Evolutionary conservation across 2,888 invertebrate species (phyloP), one percentile per base, ranked within the genome.

Genomic region (Drosophila meridiana): DNA sequence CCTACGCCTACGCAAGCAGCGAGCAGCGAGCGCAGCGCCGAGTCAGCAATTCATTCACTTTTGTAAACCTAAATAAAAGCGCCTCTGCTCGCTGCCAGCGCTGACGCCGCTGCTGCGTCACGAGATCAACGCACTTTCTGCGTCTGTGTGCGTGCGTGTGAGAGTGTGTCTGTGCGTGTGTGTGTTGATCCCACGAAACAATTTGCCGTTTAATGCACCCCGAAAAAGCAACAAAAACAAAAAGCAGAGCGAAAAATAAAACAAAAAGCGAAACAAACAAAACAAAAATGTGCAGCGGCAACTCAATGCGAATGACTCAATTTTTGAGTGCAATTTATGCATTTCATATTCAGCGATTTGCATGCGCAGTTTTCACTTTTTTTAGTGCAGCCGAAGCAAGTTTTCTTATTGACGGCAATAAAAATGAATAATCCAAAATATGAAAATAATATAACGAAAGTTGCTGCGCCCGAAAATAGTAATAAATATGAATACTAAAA

Each of bases 201-300:
- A 86, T 87, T 87, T 87, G 86, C 87, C 87, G 87, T 87, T 87
- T 88, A 87, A 88, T 88, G 88, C 87, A 88, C 88, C 87, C 86
- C 64, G 75, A 87, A 87, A 79, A 68, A 58, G 58, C 47, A 61
- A 64, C 59, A 66, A 43, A 28, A 69, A 45, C 28, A 52, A 60
- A 60, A 48, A 48, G 65, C 47, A 69, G 52, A 62, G 48, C 30
- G 42, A 84, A 87, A 79, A 65, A 60, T 60, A 48, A 36, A 69
- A 57, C 55, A 62, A 60, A 60, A 60, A 20, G 68, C 60, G 66
- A 55, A 56, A 43, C 50, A 60, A 60, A 59, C 61, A 68, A 64
- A 60, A 61, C 70, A 64, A 69, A 64, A 69, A 69, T 74, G 42
- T 77, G 75, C 78, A 78, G 53, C 65, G 63, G 59, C 65, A 65